phyloP scores from a whole-genome alignment of 2,113 vertebrate genomes.

The Hepsetus odoe region DNA sequence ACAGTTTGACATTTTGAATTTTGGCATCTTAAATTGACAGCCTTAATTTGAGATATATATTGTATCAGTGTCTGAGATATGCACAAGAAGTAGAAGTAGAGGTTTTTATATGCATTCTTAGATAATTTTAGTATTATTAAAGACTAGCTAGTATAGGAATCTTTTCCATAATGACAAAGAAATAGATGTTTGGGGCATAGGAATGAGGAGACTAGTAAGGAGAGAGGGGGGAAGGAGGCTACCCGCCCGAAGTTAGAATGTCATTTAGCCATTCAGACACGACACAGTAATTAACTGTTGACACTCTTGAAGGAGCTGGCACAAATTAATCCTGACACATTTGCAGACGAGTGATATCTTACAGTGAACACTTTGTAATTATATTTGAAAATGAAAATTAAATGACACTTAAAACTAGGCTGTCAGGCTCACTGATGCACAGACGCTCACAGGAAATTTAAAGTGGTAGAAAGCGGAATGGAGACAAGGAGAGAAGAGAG shows the following conservation, averaged over 20 bases:
- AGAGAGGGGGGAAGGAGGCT: slow-evolving; percentile 78
- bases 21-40: slow-evolving; percentile 25
- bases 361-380: slow-evolving; percentile 99
- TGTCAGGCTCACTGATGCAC: slow-evolving; percentile 98
- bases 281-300: slow-evolving; percentile 99
- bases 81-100: slow-evolving; percentile 83
- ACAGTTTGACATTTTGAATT: slow-evolving; percentile 13
- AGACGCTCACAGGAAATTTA: slow-evolving; percentile 69
- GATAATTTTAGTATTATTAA: slow-evolving; percentile 84
- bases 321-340: slow-evolving; percentile 99
- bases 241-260: slow-evolving; percentile 91
- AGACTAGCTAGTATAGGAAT: slow-evolving; percentile 83
- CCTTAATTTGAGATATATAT: neutral
- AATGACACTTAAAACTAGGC: slow-evolving; percentile 99
- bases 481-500: slow-evolving; percentile 50
- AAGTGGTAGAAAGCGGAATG: slow-evolving; percentile 46
- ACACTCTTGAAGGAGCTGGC: slow-evolving; percentile 99
- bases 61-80: slow-evolving; percentile 30
- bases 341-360: slow-evolving; percentile 99
- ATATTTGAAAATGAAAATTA: slow-evolving; percentile 99
- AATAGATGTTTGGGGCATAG: slow-evolving; percentile 37
- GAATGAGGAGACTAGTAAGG: slow-evolving; percentile 1
- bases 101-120: slow-evolving; percentile 81
- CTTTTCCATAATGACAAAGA: slow-evolving; percentile 79
- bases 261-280: slow-evolving; percentile 98